Base-by-base conservation (phyloP, 2,797 vertebrate genomes). In the Merluccius polli region DNA sequence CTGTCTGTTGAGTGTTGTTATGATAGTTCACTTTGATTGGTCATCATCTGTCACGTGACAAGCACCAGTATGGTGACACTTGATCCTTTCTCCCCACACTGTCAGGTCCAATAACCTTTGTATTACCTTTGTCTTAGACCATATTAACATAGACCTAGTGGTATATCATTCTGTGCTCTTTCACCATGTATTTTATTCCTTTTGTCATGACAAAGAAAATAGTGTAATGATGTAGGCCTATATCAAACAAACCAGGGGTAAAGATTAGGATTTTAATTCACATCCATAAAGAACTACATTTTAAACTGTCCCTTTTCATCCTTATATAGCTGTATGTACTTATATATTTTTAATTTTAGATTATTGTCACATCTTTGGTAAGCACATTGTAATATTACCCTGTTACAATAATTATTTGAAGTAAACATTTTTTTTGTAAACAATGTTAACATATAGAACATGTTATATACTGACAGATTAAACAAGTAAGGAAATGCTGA, bases 11-110 rank as follows among this genome's bases (percentile, higher is more conserved):
- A 73, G n/a, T 84, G 79, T 75, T 79, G 36, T 74, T 3, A 18
- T 71, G 59, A 27, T 30, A 15, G 63, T 70, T 30, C 35, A 10
- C 36, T 72, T 29, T 77, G 81, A 89, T 89, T 89, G 89, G 88
- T 32, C 70, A 44, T 48, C 13, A 1, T 3, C 8, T 29, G 41
- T 81, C 87, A 89, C 77, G 73, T 33, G 88, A 63, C 59, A 2
- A 1, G 1, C 16, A 15, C 1, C 52, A 24, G 4, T 65, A 65
- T 16, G n/a, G 59, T 1, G 52, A 59, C 18, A 65, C 13, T 27
- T 12, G 59, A 65, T 27, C 59, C 59, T 24, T 12, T 18, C 18
- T 59, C 52, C 44, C n/a, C 24, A 11, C n/a, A 27, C 59, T 24
- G 24, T 65, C 59, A 65, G 59, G 24, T 65, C 59, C 59, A 24